A percentile compares a stretch with the other conserved stretches of the same genome.
These are phyloP conservation scores for Gymnoscopelus microlampas DNA, from an alignment of 2,797 vertebrate species.

Conservation along the genomic window DNA sequence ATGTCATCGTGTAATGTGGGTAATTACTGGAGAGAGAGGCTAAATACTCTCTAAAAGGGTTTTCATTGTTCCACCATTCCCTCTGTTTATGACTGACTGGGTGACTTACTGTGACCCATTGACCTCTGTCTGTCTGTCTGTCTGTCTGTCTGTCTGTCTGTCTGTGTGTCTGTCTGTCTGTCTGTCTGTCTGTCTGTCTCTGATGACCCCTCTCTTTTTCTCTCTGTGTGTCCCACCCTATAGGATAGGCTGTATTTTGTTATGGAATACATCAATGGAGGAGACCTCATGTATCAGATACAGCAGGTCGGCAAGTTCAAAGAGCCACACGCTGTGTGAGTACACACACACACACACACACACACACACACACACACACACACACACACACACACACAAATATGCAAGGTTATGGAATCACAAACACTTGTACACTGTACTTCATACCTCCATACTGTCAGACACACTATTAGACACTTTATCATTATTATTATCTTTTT, in stretches of 20 bases:
- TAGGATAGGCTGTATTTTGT: constrained; percentile 97
- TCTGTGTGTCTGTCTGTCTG: neutral
- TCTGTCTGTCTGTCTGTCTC: neutral
- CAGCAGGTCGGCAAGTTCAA: constrained; percentile 98
- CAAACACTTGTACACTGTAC: too few relatives aligned
- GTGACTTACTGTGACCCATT: neutral
- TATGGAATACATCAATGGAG: constrained; percentile 98
- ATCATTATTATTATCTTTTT: too few relatives aligned
- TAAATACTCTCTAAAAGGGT: constrained; percentile 57
- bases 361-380: constrained; percentile 6
- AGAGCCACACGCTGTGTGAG: constrained; percentile 98
- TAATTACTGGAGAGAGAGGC: constrained; percentile 66
- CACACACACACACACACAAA: too few relatives aligned
- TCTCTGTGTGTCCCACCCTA: constrained; percentile 11
- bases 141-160: constrained; percentile 2
- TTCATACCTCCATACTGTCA: too few relatives aligned
- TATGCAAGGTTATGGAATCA: too few relatives aligned
- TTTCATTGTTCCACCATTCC: constrained; percentile 27
- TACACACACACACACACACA: constrained; percentile 50
- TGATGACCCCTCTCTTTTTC: constrained; percentile 27
- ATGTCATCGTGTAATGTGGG: constrained; percentile 52
- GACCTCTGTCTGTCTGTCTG: constrained; percentile 11
- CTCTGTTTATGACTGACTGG: constrained; percentile 40
- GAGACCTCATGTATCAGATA: constrained; percentile 99
- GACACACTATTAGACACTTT: too few relatives aligned